Conservation (phyloP, 2,797 vertebrate genomes). For the Xyrichtys novacula region DNA sequence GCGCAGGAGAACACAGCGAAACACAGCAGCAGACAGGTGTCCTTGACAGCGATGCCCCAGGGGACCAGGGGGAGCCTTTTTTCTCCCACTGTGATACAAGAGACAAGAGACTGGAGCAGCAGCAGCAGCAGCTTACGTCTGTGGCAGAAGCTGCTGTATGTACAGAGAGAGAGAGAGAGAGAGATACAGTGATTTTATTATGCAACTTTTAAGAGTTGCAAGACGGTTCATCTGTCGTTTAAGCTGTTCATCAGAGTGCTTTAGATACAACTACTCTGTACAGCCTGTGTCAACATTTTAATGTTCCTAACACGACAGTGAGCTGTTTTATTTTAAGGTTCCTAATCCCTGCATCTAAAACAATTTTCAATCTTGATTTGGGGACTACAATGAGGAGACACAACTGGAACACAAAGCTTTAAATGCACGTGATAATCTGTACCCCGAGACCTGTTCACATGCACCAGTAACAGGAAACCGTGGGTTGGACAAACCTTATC, state of each 20-base stretch:
- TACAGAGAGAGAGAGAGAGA: neutral
- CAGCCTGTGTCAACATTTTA: constrained; percentile 1
- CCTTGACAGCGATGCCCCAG: constrained; percentile 66
- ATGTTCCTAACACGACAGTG: neutral
- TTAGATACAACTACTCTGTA: neutral
- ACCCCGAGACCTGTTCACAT: no score
- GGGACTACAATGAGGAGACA: no score
- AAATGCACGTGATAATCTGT: no score
- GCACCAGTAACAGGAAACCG: no score
- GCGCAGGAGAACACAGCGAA: constrained; percentile 59
- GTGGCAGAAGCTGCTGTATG: neutral
- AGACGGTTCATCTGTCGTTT: constrained; percentile 4
- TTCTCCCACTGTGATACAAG: constrained; percentile 56
- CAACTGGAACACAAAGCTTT: no score
- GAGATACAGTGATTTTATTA: neutral
- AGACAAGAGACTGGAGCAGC: constrained; percentile 50
- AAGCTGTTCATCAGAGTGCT: neutral
- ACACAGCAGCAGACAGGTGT: constrained; percentile 76
- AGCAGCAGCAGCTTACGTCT: constrained; percentile 18
- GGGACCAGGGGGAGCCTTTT: constrained; percentile 57
- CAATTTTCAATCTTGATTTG: no score
- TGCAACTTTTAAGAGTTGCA: neutral
- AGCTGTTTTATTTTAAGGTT: no score
- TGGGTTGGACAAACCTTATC: no score
- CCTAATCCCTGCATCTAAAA: no score